Base-by-base conservation (phyloP, 2,113 vertebrate species). In the Tupaia chinensis region DNA sequence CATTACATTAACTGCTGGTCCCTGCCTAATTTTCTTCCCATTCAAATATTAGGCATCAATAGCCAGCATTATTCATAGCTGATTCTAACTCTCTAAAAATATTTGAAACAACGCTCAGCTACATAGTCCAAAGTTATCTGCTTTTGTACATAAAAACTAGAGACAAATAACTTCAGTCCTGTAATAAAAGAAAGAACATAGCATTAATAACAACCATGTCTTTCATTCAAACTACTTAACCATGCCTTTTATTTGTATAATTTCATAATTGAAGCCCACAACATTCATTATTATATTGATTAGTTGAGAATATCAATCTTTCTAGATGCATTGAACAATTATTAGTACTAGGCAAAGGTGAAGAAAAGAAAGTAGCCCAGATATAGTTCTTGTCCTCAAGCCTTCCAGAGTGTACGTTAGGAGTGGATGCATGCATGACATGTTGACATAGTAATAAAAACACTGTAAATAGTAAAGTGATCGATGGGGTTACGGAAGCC, bases 211-310 rank as follows among this genome's bases (percentile, higher is more conserved):
- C 32, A 72, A 44, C 9, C 11, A 25, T 84, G 61, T 7, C 61
- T 93, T 95, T 73, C 76, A 89, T 72, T 91, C 84, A 78, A 77
- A 82, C n/a, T 60, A 22, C 22, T 70, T 70, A 88, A 54, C 10
- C 25, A 53, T 91, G 27, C 19, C 9, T 82, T 60, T 23, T 8
- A 70, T 89, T 89, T 82, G 15, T 54, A 19, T 76, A 68, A 27
- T 58, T 92, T 73, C 61, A 3, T 34, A 34, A 82, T 80, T 85
- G 72, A 29, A 82, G 86, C 74, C 8, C 10, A 72, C 88, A 82
- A 79, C 72, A 91, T 68, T 27, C 69, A 79, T 66, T 82, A 27
- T 56, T 85, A 27, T 60, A 34, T 69, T 74, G 34, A 70, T 83
- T 34, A 66, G 8, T 68, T 63, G 63, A n/a, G 25, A 2, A 27